Conservation (phyloP, 2,888 invertebrate genomes). For the Catotricha subobsoleta region DNA sequence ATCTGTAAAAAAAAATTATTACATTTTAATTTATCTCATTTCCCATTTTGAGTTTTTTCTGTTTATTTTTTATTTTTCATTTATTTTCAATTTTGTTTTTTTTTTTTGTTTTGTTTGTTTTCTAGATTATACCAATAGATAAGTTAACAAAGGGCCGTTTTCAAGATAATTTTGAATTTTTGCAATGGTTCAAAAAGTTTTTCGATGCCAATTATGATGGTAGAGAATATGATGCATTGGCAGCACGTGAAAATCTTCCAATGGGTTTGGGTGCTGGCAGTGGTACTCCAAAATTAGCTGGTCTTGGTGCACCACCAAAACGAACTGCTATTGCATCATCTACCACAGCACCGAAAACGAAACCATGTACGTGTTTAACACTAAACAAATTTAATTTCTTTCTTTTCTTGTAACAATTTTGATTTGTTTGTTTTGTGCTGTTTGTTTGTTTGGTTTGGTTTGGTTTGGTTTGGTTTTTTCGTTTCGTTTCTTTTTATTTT, state of each 20-base stretch:
- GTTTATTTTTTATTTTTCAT: not conserved
- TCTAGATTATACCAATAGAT: slow-evolving; percentile 31
- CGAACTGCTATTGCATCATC: slow-evolving; percentile 21
- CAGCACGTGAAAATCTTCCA: slow-evolving; percentile 66
- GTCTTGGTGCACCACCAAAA: slow-evolving; percentile 16
- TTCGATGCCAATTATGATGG: slow-evolving; percentile 98
- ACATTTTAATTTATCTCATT: not conserved
- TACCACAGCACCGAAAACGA: slow-evolving; percentile 11
- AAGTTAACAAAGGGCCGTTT: slow-evolving; percentile 90
- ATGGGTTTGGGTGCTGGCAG: slow-evolving; percentile 51
- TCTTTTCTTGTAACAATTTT: slow-evolving; percentile 4
- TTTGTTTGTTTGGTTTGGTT: not conserved
- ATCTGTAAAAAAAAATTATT: no score
- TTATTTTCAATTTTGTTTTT: not conserved
- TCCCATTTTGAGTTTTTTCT: not conserved
- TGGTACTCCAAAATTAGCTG: slow-evolving; percentile 4
- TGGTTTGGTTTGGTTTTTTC: not conserved
- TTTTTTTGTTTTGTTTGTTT: not conserved
- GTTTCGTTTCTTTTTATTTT: not conserved
- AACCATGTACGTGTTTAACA: slow-evolving; percentile 9
- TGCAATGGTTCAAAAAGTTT: slow-evolving; percentile 99
- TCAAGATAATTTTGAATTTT: slow-evolving; percentile 99
- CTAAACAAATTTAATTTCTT: slow-evolving; percentile 10
- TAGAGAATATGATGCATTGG: slow-evolving; percentile 79
- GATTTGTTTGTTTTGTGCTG: slow-evolving; percentile 5